Base-by-base conservation (phyloP, 2,888 invertebrate genomes). In the Gordius sp. region DNA sequence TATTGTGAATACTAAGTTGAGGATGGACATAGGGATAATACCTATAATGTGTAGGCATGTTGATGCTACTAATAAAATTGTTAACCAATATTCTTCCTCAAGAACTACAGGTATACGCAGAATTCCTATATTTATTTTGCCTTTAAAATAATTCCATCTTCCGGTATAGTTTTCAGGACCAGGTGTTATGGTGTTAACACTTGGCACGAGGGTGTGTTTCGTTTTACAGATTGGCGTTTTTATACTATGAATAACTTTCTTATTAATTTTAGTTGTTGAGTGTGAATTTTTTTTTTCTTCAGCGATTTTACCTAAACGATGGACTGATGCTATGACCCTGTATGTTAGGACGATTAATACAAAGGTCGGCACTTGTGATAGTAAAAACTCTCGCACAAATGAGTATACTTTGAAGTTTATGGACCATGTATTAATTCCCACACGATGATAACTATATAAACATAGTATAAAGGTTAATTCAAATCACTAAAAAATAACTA, bases 1-100 rank as follows among this genome's bases (percentile, higher is more conserved):
- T 8, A 23, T 18, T 8, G 47, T 47, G 20, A n/a, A 47, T 8
- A 47, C 4, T 20, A 47, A n/a, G 20, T 47, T 47, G 4, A 47
- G 4, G 8, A 47, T 20, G 20, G 47, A 8, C 4, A 47, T 47
- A 18, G 47, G 47, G 8, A 47, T 4, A 20, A 47, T 47, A n/a
- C 47, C 47, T 20, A 47, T 23, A 47, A 47, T 20, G 23, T 47
- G 47, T 4, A 47, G 20, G 23, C 47, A 47, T n/a, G 20, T 23
- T 4, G 47, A 47, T n/a, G 20, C 47, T 4, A 47, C 4, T 8
- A 47, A 23, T 23, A 47, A 47, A 4, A 47, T 23, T 23, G 47
- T 47, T 8, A 47, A 23, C 47, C 47, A 47, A 47, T 47, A 47
- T 20, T 47, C 47, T 20, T 47, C 47, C 20, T 47, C 47, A 13